Evolutionary conservation across 2,113 vertebrate species (phyloP).

Genomic region (Triplophysa tibetana): DNA sequence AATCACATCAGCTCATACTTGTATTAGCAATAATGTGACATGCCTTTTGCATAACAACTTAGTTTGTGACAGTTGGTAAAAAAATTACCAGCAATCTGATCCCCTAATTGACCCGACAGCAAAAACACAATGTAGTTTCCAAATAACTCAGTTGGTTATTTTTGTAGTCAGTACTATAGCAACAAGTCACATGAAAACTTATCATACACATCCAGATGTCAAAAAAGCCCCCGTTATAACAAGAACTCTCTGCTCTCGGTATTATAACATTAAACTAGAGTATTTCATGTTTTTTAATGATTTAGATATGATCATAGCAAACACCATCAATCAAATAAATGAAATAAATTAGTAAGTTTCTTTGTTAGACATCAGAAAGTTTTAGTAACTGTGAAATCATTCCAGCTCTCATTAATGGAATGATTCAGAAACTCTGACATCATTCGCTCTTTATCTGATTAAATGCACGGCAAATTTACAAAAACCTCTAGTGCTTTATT

Average conservation of each 20-base stretch:
- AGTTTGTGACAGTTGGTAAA: slow-evolving; percentile 6
- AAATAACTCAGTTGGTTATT: background rate
- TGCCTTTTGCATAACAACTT: background rate
- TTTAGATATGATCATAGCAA: slow-evolving; percentile 1
- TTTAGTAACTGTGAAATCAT: background rate
- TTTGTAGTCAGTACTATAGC: background rate
- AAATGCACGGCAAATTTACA: slow-evolving; percentile 38
- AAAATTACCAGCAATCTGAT: background rate
- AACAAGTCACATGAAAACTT: slow-evolving; percentile 18
- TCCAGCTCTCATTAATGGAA: background rate
- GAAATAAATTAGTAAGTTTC: background rate
- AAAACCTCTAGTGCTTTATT: slow-evolving; percentile 52
- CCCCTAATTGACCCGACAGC: background rate
- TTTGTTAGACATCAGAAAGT: background rate
- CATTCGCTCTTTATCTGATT: slow-evolving; percentile 48
- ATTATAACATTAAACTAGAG: background rate
- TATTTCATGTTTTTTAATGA: background rate
- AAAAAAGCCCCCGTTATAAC: slow-evolving; percentile 22
- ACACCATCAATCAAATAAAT: background rate
- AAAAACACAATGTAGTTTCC: background rate
- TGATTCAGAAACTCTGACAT: slow-evolving; percentile 42
- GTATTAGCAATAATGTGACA: slow-evolving; percentile 2
- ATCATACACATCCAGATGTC: background rate
- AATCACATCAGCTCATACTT: background rate
- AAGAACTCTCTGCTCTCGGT: background rate